A percentile compares a stretch with the other conserved stretches of the same genome.
Conservation (phyloP, 2,113 vertebrate species). For the Carlito syrichta region DNA sequence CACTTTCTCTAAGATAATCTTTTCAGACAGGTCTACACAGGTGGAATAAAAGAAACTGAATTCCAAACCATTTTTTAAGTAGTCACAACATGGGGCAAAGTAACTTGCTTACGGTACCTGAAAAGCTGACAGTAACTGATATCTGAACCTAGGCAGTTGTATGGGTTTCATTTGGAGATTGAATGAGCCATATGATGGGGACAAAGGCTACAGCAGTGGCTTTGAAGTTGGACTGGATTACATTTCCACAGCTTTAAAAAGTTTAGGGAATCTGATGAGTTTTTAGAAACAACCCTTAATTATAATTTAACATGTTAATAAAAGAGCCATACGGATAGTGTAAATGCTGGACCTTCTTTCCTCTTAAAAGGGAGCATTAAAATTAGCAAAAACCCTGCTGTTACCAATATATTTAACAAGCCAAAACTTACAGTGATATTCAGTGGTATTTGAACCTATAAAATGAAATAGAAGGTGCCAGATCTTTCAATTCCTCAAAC, state of each 20-base stretch:
- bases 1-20: neutral
- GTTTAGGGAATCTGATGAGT: constrained; percentile 55
- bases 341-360: constrained; percentile 36
- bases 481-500: constrained; percentile 54
- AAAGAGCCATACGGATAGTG: constrained; percentile 14
- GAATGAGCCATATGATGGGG: neutral
- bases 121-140: neutral
- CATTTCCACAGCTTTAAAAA: constrained; percentile 40
- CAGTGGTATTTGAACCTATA: constrained; percentile 58
- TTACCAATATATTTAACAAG: constrained; percentile 48
- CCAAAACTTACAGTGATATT: constrained; percentile 47
- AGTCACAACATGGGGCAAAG: neutral
- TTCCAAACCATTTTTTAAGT: constrained; percentile 11
- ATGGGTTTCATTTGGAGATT: constrained; percentile 4
- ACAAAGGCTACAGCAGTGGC: neutral
- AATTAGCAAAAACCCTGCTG: constrained; percentile 44
- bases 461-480: constrained; percentile 62
- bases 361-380: constrained; percentile 32
- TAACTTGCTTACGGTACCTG: neutral
- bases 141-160: neutral
- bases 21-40: neutral
- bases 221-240: constrained; percentile 60
- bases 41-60: neutral
- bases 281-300: constrained; percentile 41
- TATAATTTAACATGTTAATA: constrained; percentile 61